Evolutionary conservation across 2,888 invertebrate genomes (phyloP), one percentile per base, ranked within the genome.

Genomic region (Ophion obscuratus): DNA sequence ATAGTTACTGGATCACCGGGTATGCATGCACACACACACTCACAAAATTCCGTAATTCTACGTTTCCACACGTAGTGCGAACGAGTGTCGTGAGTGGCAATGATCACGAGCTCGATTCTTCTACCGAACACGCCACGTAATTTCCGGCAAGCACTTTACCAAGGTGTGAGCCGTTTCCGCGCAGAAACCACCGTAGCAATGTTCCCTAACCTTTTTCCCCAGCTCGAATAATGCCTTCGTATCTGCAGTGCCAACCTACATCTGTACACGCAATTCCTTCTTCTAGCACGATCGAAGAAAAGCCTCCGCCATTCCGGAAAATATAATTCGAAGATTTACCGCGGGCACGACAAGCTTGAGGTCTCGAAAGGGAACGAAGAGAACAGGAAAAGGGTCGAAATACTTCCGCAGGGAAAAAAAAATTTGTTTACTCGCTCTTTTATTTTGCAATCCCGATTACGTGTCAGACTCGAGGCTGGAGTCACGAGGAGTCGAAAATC

Each of bases 111-210:
- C 17, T 71, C 66, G 71, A 66, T 81, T 68, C 68, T 53, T 71
- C 31, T 17, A 24, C 36, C 64, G 59, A 27, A 14, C 80, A 66
- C 59, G 62, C 74, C 27, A 74, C 67, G 67, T 83, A 74, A 83
- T 83, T 83, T 83, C 74, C 78, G 78, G 61, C 6, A 57, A 66
- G 59, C 66, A 5, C 57, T 70, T 59, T n/a, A 24, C 20, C 11
- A 20, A 59, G 17, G 17, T 53, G 20, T 53, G 53, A 70, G 36
- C 11, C 24, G 14, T 40, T 24, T 36, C 4, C 40, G 40, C 20
- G 53, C 44, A 31, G 27, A 70, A 44, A 68, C 47, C 24, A 44
- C 20, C 17, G 31, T 64, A 11, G 20, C 20, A 14, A 6, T 31
- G 14, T 66, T 44, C 53, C 53, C 9, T 47, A 27, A n/a, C n/a